Conservation (phyloP, 2,888 invertebrate species). For the Netelia virgata region DNA sequence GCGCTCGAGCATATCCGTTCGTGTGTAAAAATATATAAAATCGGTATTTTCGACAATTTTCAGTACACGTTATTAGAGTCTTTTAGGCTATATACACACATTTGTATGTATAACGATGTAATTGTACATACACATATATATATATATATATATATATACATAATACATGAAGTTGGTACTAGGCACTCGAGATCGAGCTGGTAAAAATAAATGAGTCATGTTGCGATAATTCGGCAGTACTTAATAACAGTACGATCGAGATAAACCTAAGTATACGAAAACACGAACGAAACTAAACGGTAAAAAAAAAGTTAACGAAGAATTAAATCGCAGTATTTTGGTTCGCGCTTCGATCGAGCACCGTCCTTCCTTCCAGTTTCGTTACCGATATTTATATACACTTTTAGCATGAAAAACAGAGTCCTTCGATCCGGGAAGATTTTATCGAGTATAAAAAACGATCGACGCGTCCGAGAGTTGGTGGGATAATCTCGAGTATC, state of each 20-base stretch:
- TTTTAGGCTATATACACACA: background rate
- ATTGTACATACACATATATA: background rate
- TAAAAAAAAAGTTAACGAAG: background rate
- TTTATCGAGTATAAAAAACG: constrained; percentile 3
- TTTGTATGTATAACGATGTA: background rate
- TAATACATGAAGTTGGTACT: background rate
- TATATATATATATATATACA: background rate
- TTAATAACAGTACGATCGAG: background rate
- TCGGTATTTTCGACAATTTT: too few species aligned
- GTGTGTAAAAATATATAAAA: too few species aligned
- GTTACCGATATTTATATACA: background rate
- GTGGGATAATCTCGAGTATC: constrained; percentile 69
- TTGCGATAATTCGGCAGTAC: background rate
- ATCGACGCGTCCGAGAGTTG: background rate
- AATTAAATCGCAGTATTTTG: background rate
- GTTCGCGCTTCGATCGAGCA: constrained; percentile 4
- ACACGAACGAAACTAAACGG: background rate
- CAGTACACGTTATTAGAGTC: background rate
- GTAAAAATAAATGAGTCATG: background rate
- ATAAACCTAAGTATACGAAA: background rate
- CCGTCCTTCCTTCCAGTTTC: constrained; percentile 1
- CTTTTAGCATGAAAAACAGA: background rate
- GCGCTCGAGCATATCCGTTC: too few species aligned
- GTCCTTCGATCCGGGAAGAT: background rate
- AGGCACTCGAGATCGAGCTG: background rate